Percentiles rank a stretch among this genome's conserved stretches.
phyloP scores from a whole-genome alignment of 2,797 vertebrate species.

The Arrhamphus sclerolepis region DNA sequence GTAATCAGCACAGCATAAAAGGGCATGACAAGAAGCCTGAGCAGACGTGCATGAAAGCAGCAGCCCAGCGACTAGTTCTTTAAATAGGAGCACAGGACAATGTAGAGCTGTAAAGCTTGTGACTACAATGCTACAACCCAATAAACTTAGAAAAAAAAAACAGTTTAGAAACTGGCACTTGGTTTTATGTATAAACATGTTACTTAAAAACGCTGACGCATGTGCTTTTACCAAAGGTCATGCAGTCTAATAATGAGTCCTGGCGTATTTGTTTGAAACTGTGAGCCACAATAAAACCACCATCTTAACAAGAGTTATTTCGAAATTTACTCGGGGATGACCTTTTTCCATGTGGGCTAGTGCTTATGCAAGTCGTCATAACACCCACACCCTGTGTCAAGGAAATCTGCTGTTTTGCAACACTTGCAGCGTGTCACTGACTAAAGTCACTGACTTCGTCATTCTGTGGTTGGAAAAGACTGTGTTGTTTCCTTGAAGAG shows the following conservation, averaged over 20 bases:
- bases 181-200: conserved; percentile 15
- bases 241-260: conserved; percentile 12
- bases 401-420: conserved; percentile 74
- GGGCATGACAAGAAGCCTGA: background rate
- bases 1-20: conserved; percentile 27
- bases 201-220: conserved; percentile 18
- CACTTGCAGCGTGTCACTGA: conserved; percentile 50
- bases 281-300: conserved; percentile 20
- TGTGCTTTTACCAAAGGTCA: conserved; percentile 4
- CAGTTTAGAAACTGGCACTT: conserved; percentile 20
- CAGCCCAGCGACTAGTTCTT: conserved; percentile 8
- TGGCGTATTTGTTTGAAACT: conserved; percentile 8
- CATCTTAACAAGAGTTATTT: conserved; percentile 21
- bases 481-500: conserved; percentile 27
- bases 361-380: conserved; percentile 71
- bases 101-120: conserved; percentile 24
- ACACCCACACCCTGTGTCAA: conserved; percentile 68
- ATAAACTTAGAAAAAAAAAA: conserved; percentile 3
- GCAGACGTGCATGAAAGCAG: background rate
- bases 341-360: conserved; percentile 65
- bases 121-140: conserved; percentile 14
- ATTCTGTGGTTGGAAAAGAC: conserved; percentile 71
- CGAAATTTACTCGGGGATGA: conserved; percentile 56
- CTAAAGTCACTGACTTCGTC: conserved; percentile 37
- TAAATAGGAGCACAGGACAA: conserved; percentile 24